Percentiles rank a stretch among this genome's conserved stretches.
phyloP scores from a whole-genome alignment of 2,797 vertebrate genomes.

The Mallotus villosus region DNA sequence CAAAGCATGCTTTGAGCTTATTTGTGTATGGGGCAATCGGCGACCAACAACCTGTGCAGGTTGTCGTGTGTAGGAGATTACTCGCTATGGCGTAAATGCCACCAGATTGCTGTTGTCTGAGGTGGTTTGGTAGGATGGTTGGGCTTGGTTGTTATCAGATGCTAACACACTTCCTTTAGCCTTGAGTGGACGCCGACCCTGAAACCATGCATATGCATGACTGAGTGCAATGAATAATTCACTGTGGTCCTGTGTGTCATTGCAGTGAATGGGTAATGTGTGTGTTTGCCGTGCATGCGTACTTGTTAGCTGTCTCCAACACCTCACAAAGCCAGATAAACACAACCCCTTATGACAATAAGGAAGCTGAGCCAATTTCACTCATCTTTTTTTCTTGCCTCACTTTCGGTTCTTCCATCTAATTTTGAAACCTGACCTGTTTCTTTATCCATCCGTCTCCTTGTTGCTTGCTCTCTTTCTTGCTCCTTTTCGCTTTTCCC shows the following conservation, averaged over 20 bases:
- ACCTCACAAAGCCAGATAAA: background rate
- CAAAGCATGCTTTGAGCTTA: constrained; percentile 34
- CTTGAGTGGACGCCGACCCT: constrained; percentile 10
- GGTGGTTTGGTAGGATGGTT: constrained; percentile 31
- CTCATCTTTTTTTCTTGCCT: background rate
- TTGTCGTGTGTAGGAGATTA: constrained; percentile 1
- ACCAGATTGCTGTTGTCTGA: constrained; percentile 39
- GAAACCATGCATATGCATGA: constrained; percentile 31
- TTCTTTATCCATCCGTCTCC: background rate
- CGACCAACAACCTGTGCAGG: no score
- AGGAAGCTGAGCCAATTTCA: background rate
- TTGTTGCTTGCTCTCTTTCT: background rate
- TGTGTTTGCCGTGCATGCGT: constrained; percentile 4
- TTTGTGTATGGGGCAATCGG: background rate
- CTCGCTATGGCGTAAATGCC: constrained; percentile 37
- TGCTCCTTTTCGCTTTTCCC: background rate
- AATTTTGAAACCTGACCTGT: background rate
- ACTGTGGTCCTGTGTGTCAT: constrained; percentile 23
- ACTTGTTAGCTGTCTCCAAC: background rate
- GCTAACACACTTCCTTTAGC: background rate
- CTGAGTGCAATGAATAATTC: constrained; percentile 33
- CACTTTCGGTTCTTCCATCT: background rate
- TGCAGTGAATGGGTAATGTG: constrained; percentile 9
- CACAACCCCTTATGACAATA: constrained; percentile 9
- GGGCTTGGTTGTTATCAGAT: constrained; percentile 16